Base-by-base conservation (phyloP, 2,888 invertebrate species). In the Lepidonotus clava region DNA sequence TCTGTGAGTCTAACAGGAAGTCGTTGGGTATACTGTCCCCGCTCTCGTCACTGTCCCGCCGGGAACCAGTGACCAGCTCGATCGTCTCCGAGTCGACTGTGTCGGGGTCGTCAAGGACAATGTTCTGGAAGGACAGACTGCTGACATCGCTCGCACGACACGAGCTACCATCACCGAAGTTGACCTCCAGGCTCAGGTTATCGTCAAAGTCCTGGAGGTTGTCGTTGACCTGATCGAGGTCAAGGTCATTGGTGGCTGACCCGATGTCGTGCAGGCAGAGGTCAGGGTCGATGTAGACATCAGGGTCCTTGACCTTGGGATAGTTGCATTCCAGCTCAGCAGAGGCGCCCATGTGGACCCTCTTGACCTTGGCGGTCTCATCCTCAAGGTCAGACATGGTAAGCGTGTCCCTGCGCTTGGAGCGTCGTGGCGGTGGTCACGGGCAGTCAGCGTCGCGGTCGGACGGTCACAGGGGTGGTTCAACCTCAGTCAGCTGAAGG, bases 101-200 rank as follows among this genome's bases (percentile, higher is more conserved):
- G 1, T 87, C 83, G 40, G 83, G 84, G 32, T 90, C 90, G 38
- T 90, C 90, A 8, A 89, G 87, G n/a, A 86, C 87, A 2, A 89
- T 88, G 85, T 90, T 89, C 86, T 89, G 89, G 86, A 89, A 89
- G 24, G 93, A 93, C 14, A 93, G 87, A 36, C 93, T 92, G 83
- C 93, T 93, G 21, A 93, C 92, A 88, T 94, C 93, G 90, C 93
- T 93, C 4, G 93, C 92, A 85, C 92, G 92, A 83, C 93, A 90
- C 6, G 93, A 93, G 88, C 91, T 92, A 51, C 92, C 92, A 61
- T 93, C 93, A 83, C 93, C 93, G 71, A 93, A 91, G 61, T 93
- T 91, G n/a, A 94, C 93, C 88, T 93, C 93, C 90, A 93, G 91
- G 86, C 93, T 93, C 21, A 92, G 88, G 87, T 93, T 93, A 87